Conservation (phyloP, 2,888 invertebrate genomes). For the Pseudococcus jackbeardsleyi region DNA sequence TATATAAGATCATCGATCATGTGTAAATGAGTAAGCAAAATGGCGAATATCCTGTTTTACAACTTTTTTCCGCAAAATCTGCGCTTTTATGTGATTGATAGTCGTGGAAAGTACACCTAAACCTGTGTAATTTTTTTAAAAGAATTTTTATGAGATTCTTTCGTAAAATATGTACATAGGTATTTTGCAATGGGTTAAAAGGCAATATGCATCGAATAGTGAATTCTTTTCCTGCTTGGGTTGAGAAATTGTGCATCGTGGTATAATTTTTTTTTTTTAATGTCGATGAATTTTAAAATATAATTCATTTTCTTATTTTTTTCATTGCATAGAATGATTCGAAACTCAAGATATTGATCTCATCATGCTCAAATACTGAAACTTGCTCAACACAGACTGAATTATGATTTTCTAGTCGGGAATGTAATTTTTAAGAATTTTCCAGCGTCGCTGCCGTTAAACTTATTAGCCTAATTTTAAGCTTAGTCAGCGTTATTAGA, state of each 20-base stretch:
- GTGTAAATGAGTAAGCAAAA: not conserved
- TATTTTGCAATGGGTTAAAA: too few species aligned
- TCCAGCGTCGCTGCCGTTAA: not conserved
- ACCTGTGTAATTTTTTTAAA: not conserved
- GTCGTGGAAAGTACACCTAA: not conserved
- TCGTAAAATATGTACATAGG: too few species aligned
- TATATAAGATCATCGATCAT: constrained; percentile 24
- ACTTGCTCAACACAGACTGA: not conserved
- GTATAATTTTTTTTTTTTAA: too few species aligned
- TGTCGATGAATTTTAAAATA: too few species aligned
- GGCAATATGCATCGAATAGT: too few species aligned
- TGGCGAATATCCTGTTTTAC: constrained; percentile 18
- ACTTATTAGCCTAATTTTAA: not conserved
- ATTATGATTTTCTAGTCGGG: not conserved
- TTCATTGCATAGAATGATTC: not conserved
- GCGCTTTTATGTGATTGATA: not conserved
- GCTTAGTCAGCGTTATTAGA: not conserved
- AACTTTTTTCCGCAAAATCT: not conserved
- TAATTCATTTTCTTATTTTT: not conserved
- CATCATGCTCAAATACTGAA: not conserved
- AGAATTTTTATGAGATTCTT: too few species aligned
- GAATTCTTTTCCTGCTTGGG: too few species aligned
- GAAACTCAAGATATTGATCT: not conserved
- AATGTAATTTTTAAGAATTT: not conserved
- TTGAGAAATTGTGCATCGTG: too few species aligned